Base-by-base conservation (phyloP, 2,888 invertebrate genomes). In the Autographa gamma region DNA sequence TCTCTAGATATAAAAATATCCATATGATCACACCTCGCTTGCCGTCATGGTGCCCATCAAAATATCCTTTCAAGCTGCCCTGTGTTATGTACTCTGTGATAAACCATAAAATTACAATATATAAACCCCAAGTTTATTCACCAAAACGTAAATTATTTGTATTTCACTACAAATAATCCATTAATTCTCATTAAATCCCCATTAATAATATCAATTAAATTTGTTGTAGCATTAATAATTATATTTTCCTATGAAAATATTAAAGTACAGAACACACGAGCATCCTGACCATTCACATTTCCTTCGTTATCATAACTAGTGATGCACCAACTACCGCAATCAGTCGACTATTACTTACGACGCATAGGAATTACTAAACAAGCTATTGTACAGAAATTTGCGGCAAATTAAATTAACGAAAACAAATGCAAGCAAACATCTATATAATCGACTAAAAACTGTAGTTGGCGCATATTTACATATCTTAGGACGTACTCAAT, bases 1-100 rank as follows among this genome's bases (percentile, higher is more conserved):
- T 66, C 64, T 72, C 91, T 94, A 94, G 89, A 93, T 95, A 95
- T 90, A 95, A 95, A 95, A 95, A 95, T 95, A 95, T 94, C 90
- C 91, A 93, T 92, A 89, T 89, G 85, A 91, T 89, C 89, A 88
- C 88, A 86, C 86, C 82, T 82, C 81, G 81, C 84, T 83, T 76
- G 77, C 81, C 84, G 81, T 80, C 81, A 77, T 84, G 87, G 85
- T 86, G 88, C 87, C 71, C 83, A 61, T 63, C 85, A 61, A 71
- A 62, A 84, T 81, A 81, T 70, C 87, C 88, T 79, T 88, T 85
- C 86, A 79, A 82, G 75, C 77, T 77, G 69, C 41, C 69, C 63
- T 85, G 84, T 80, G 83, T 85, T 82, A 77, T 73, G 74, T 77
- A 80, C 75, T 71, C 66, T 56, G 43, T 11, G 7, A 56, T 0